A percentile compares a stretch with the other conserved stretches of the same genome.
phyloP scores from a whole-genome alignment of 1,140 invertebrate species.

The Brachystomella parvula region DNA sequence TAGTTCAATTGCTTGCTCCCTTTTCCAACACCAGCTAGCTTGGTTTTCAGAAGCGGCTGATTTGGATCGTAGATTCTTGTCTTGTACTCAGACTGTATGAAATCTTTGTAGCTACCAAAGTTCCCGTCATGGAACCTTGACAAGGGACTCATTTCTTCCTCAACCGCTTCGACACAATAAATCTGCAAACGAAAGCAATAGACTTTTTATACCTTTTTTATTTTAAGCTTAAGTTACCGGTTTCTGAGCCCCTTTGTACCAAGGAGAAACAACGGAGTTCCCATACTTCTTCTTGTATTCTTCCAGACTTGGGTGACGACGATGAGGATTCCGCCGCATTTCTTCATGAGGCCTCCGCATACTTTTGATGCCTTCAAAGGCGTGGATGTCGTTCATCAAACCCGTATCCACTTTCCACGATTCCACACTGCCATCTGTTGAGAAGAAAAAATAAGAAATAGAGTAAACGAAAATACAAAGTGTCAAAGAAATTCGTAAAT shows the following conservation, averaged over 20 bases:
- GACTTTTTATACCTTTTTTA: neutral
- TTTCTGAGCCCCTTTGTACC: slow-evolving; percentile 35
- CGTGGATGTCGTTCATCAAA: neutral
- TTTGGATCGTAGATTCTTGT: slow-evolving; percentile 42
- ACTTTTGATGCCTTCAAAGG: neutral
- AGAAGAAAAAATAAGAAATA: too few species aligned
- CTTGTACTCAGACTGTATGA: slow-evolving; percentile 41
- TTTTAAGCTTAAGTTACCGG: slow-evolving; percentile 38
- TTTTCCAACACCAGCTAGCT: slow-evolving; percentile 32
- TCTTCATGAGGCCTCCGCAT: neutral
- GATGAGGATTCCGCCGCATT: neutral
- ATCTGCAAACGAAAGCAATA: neutral
- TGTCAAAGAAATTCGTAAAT: too few species aligned
- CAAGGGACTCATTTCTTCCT: neutral
- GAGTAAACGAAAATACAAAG: too few species aligned
- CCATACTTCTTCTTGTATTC: neutral
- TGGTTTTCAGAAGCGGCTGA: slow-evolving; percentile 46
- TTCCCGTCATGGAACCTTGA: slow-evolving; percentile 5
- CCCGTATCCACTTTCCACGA: neutral
- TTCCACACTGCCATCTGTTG: too few species aligned
- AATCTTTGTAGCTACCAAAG: slow-evolving; percentile 11
- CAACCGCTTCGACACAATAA: slow-evolving; percentile 3
- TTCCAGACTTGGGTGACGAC: neutral
- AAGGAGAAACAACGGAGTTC: slow-evolving; percentile 7
- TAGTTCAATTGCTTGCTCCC: slow-evolving; percentile 8